Conservation (phyloP, 2,888 invertebrate species). For the Ctena decussata region DNA sequence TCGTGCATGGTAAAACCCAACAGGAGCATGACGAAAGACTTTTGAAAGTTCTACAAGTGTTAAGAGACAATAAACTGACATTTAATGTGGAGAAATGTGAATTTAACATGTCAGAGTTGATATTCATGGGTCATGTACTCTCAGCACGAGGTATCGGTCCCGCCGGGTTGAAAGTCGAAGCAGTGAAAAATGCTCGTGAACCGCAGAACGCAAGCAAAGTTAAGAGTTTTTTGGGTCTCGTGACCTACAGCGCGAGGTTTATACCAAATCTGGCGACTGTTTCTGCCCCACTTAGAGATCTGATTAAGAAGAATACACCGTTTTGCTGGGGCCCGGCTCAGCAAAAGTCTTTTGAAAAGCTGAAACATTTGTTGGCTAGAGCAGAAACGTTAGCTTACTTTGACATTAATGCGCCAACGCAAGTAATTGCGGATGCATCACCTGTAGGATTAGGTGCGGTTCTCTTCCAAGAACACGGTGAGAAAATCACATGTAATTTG, state of each 20-base stretch:
- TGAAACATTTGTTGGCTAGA: conserved; percentile 28
- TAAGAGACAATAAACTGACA: conserved; percentile 57
- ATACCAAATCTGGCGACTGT: conserved; percentile 57
- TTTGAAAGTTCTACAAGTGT: conserved; percentile 33
- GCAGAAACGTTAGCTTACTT: conserved; percentile 37
- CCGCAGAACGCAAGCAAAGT: conserved; percentile 47
- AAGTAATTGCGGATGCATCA: conserved; percentile 47
- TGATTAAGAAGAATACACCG: conserved; percentile 24
- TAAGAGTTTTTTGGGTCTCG: conserved; percentile 57
- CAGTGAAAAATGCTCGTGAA: conserved; percentile 29
- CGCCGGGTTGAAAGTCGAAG: conserved; percentile 37
- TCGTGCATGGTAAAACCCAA: conserved; percentile 55
- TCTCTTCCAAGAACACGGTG: conserved; percentile 49
- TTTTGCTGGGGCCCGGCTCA: conserved; percentile 42
- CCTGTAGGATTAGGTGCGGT: conserved; percentile 52
- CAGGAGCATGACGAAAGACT: conserved; percentile 60
- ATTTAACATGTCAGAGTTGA: conserved; percentile 54
- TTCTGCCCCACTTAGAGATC: conserved; percentile 36
- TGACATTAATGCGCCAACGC: conserved; percentile 11
- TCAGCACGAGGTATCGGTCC: conserved; percentile 45
- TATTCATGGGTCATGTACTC: conserved; percentile 54
- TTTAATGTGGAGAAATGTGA: conserved; percentile 65
- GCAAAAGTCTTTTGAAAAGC: conserved; percentile 20
- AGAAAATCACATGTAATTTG: too few relatives aligned
- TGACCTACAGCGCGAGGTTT: conserved; percentile 42